Evolutionary conservation across 2,888 invertebrate genomes (phyloP), one percentile per base, ranked within the genome.

Genomic region (Anorthoa munda): DNA sequence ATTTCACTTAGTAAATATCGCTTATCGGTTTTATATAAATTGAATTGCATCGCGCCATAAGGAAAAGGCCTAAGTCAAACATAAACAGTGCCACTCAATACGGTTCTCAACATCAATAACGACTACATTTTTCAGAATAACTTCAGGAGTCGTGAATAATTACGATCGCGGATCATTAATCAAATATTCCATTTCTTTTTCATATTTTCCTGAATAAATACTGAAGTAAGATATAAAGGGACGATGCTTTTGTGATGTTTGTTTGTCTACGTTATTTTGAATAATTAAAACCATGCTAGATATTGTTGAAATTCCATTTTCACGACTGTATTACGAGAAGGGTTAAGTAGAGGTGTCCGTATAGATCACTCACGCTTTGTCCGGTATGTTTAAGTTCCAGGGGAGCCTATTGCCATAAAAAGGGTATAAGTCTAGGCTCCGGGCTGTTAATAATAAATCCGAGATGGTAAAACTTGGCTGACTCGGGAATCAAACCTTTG

Each of bases 131-230:
- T 65, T 72, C 65, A 61, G 23, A 26, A 60, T 4, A 53, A 65
- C 23, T 78, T 78, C 21, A 46, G 51, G 55, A 66, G 50, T 56
- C 39, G 13, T 26, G 46, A 72, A 53, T 58, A 66, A 79, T 78
- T 78, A 58, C 56, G n/a, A 48, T 63, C 48, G 51, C 2, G 4
- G 26, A 45, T 63, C 66, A 79, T 79, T 66, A 72, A 79, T 77
- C 66, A 73, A 46, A 53, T 66, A 63, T 79, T 77, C 23, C 60
- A 63, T 79, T 79, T 18, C 48, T 58, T 58, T 50, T 63, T 66
- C 12, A 73, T 63, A 60, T 23, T 50, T 50, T 60, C 4, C 48
- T 65, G 55, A 78, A 79, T 72, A 65, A 72, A 77, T 65, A 46
- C 12, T 50, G 55, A 65, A 71, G 21, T 51, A 60, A 18, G 15